Base-by-base conservation (phyloP, 2,888 invertebrate species). In the Acronicta alni region DNA sequence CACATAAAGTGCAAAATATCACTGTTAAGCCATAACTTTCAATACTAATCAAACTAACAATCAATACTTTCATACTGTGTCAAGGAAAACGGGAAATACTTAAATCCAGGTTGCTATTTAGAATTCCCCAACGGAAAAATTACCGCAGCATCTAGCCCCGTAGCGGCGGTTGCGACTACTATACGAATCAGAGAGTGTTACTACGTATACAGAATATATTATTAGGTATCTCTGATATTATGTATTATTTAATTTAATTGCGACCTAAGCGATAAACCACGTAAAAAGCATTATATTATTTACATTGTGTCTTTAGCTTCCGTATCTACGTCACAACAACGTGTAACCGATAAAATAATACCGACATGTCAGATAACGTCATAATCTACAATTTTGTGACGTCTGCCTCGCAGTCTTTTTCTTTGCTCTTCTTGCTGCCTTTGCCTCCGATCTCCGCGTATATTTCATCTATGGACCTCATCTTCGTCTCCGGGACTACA, bases 401-500 rank as follows among this genome's bases (percentile, higher is more conserved):
- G 35, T 81, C 83, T 20, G 86, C 85, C 59, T 93, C 92, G 16
- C 86, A 85, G 55, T 92, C 89, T 57, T 77, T 79, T 17, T 79
- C 70, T 56, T 86, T 74, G 23, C 52, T 62, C 47, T 72, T 74
- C 17, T 84, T 79, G 42, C 65, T 80, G 17, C 71, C 72, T 52
- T 89, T 90, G 1, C 89, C 89, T 1, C 83, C 88, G 0, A 94
- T 82, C 43, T 91, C 89, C 1, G 89, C 88, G 66, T 94, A 93
- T 30, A 94, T 94, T 45, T 93, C 90, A 12, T 92, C 92, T 15
- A 92, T 80, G 15, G 86, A 82, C 46, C 89, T 79, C 86, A 87
- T 89, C 58, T 86, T 88, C 0, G 93, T 93, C 73, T 94, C 93
- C 0, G 93, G 93, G 0, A 94, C 91, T 26, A 79, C 86, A 6